These are phyloP conservation scores for Oryctes rhinoceros DNA, from an alignment of 1,140 invertebrate species.

Conservation along the genomic window DNA sequence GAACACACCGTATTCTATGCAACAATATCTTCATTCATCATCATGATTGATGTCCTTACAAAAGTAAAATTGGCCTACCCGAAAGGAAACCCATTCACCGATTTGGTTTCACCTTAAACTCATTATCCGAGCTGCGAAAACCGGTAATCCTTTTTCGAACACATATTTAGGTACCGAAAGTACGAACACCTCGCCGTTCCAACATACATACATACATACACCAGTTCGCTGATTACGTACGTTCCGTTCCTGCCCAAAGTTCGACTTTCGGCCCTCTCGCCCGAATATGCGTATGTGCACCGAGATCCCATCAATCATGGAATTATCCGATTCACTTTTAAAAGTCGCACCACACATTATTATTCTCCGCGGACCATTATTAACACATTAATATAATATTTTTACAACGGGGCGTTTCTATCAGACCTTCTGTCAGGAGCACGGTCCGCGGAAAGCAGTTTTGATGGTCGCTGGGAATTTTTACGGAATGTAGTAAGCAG, in stretches of 20 bases:
- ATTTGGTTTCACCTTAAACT: not conserved
- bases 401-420: constrained; percentile 59
- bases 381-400: constrained; percentile 60
- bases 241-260: not conserved
- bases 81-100: not conserved
- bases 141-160: not conserved
- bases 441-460: constrained; percentile 49
- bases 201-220: not conserved
- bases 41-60: not conserved
- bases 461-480: constrained; percentile 45
- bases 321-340: constrained; percentile 53
- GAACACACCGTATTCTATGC: not conserved
- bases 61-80: not conserved
- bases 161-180: not conserved
- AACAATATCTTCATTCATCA: not conserved
- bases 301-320: constrained; percentile 52
- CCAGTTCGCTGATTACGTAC: not conserved
- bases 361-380: constrained; percentile 58
- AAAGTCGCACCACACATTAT: constrained; percentile 53
- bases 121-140: not conserved
- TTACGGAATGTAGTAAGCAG: constrained; percentile 34
- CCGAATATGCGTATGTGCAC: not conserved
- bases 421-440: constrained; percentile 57
- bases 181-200: not conserved
- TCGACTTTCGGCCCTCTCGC: not conserved